A percentile compares a stretch with the other conserved stretches of the same genome.
Evolutionary conservation across 2,888 invertebrate species (phyloP).

Genomic region (Noctua comes): DNA sequence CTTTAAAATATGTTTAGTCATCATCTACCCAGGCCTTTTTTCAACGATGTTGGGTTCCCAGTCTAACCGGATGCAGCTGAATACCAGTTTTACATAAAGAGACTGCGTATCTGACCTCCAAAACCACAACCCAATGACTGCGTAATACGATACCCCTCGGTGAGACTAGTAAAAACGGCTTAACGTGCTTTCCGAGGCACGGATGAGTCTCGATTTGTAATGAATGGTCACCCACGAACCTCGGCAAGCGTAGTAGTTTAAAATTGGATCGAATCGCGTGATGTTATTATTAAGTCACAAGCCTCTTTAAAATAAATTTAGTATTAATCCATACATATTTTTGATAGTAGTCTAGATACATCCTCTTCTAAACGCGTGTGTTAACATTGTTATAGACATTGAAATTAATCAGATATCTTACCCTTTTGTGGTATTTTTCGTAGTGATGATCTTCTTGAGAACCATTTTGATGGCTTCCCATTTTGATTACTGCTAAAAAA

Average conservation of each 20-base stretch:
- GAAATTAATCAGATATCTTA: constrained; percentile 75
- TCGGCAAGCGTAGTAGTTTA: background rate
- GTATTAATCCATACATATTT: background rate
- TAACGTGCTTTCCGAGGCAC: background rate
- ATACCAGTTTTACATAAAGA: background rate
- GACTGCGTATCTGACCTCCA: background rate
- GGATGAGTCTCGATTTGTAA: background rate
- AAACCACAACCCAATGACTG: background rate
- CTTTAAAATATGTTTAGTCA: background rate
- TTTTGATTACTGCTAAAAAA: constrained; percentile 89
- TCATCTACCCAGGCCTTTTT: background rate
- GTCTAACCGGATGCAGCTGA: background rate
- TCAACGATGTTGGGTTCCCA: background rate
- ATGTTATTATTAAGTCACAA: background rate
- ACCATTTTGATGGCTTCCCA: constrained; percentile 94
- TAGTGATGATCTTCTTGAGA: constrained; percentile 93
- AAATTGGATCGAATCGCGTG: background rate
- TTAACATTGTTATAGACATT: background rate
- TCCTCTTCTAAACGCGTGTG: background rate
- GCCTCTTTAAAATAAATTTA: background rate
- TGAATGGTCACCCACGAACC: background rate
- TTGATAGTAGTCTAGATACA: background rate
- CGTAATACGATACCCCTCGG: background rate
- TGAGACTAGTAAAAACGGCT: background rate
- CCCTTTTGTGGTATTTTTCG: constrained; percentile 94